Base-by-base conservation (phyloP, 2,888 invertebrate species). In the Reticulitermes lucifugus region DNA sequence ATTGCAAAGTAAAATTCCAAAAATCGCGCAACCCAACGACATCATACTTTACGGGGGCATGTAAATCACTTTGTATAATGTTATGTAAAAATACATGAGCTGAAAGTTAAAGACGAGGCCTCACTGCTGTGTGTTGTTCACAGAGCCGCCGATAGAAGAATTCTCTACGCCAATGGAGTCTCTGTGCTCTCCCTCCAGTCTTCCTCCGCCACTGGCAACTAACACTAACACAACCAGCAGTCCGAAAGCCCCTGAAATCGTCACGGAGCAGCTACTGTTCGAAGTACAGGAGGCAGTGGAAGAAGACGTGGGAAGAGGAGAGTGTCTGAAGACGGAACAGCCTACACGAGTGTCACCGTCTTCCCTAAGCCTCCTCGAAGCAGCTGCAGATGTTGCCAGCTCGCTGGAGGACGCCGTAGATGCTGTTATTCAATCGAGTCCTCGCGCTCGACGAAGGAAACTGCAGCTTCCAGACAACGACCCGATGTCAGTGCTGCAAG, bases 361-460 rank as follows among this genome's bases (percentile, higher is more conserved):
- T 22, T 91, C 93, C 0, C 92, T 92, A 88, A 93, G 90, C 87
- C 90, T 95, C 25, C 89, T 95, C 80, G 94, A 95, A 89, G 94
- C 95, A 1, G 94, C 94, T 0, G 94, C 94, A 79, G 94, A 93
- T 87, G 93, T 93, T 0, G 95, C 94, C 1, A 94, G 93, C 88
- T 93, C 94, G 1, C 89, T 95, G 79, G 95, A 95, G 88, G 94
- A 94, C 89, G 93, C 95, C 0, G 95, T 95, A 35, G 95, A 94
- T 89, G 93, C 94, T 59, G 94, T 94, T 0, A 94, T 95, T 85
- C 94, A 94, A 89, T 93, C 93, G 25, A 94, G 94, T 88, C 93
- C 94, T 51, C 90, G 92, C 87, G 91, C 92, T 0, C 92, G 92
- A 88, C 89, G 93, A 87, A 92, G 91, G 89, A 91, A 93, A 75